A percentile compares a stretch with the other conserved stretches of the same genome.
Evolutionary conservation across 1,140 invertebrate genomes (phyloP).

Genomic region (Conus ventricosus): DNA sequence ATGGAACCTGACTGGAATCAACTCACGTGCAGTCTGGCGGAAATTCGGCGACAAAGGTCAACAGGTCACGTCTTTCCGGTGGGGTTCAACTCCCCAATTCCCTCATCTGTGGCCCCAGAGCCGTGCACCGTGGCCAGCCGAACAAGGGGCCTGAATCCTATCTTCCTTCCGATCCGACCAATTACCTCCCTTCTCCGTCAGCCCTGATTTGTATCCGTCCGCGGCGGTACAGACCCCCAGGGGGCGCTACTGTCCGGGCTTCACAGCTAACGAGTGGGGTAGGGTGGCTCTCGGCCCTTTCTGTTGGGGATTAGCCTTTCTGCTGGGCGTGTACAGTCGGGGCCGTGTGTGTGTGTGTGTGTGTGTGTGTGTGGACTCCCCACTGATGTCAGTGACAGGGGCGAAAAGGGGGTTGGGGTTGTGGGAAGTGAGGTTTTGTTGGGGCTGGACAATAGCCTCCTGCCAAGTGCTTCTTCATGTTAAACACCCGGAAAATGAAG

Average conservation of each 20-base stretch:
- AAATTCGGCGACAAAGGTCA: no score
- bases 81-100: no score
- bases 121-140: neutral
- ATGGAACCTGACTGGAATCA: no score
- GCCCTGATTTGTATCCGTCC: neutral
- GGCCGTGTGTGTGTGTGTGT: neutral
- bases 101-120: no score
- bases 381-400: neutral
- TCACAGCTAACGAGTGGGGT: neutral
- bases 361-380: neutral
- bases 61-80: no score
- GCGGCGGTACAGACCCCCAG: neutral
- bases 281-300: neutral
- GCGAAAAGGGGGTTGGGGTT: neutral
- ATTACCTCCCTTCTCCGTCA: neutral
- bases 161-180: neutral
- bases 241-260: neutral
- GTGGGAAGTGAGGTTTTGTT: neutral
- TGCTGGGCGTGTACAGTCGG: neutral
- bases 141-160: neutral
- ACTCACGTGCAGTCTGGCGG: no score
- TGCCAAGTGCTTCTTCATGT: neutral
- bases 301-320: no score
- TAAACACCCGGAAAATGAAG: neutral
- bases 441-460: neutral